These are phyloP conservation scores for Epinephelus coioides DNA, from an alignment of 2,797 vertebrate genomes.

Conservation along the genomic window DNA sequence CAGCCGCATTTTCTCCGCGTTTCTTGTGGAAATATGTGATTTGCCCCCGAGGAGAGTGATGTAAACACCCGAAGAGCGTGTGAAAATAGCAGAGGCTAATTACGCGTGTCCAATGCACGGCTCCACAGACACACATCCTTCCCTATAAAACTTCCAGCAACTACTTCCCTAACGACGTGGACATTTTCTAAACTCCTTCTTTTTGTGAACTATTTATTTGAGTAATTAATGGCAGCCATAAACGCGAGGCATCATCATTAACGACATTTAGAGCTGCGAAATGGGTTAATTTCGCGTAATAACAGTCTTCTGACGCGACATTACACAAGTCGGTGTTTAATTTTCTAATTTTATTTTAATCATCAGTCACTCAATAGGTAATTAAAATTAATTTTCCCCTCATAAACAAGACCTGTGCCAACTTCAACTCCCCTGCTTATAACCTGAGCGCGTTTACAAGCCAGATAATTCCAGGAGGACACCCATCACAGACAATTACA, in stretches of 20 bases:
- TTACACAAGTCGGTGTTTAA: slow-evolving; percentile 59
- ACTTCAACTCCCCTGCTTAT: slow-evolving; percentile 56
- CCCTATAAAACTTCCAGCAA: slow-evolving; percentile 65
- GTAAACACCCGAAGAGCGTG: slow-evolving; percentile 80
- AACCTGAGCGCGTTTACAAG: slow-evolving; percentile 64
- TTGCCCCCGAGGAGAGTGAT: slow-evolving; percentile 77
- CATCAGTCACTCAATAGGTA: slow-evolving; percentile 65
- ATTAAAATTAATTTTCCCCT: slow-evolving; percentile 72
- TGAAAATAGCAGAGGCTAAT: slow-evolving; percentile 80
- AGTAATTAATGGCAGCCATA: slow-evolving; percentile 59
- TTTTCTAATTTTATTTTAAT: slow-evolving; percentile 70
- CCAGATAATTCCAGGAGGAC: slow-evolving; percentile 47
- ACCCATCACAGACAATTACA: slow-evolving; percentile 43
- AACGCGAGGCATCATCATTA: slow-evolving; percentile 46
- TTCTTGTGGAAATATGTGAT: slow-evolving; percentile 74
- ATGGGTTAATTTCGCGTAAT: slow-evolving; percentile 46
- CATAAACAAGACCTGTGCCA: slow-evolving; percentile 71
- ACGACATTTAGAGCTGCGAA: slow-evolving; percentile 47
- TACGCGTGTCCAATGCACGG: slow-evolving; percentile 80
- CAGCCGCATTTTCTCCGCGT: slow-evolving; percentile 34
- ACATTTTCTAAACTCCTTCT: slow-evolving; percentile 48
- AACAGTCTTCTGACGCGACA: slow-evolving; percentile 36
- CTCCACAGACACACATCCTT: slow-evolving; percentile 67
- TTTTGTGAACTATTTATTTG: slow-evolving; percentile 67
- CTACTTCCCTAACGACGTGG: slow-evolving; percentile 48